Evolutionary conservation across 53 echinoderm and acorn worm species (phyloP), one percentile per base, ranked within the genome.

Genomic region (Astropecten irregularis): DNA sequence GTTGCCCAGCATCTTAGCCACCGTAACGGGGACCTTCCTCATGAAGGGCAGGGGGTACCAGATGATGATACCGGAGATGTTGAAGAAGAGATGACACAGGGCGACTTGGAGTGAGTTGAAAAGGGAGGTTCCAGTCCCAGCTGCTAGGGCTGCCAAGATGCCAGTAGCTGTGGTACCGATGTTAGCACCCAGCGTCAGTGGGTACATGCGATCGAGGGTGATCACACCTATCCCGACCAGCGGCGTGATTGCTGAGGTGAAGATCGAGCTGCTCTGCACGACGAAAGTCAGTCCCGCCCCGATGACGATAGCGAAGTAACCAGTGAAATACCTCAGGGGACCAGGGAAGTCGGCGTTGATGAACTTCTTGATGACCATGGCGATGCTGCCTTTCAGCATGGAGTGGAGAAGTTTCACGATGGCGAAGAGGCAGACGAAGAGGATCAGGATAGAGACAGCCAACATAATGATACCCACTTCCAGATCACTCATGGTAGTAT

Each of bases 401-500:
- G 97, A 94, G 77, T 97, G 89, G n/a, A 97, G 90, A 35, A 87
- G 71, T 66, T 97, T 97, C 92, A 97, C 94, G 55, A 97, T 97
- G 9, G 53, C 60, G 46, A 97, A 44, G 58, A 97, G 90, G 26
- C 97, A 97, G 66, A 90, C 58, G 71, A 87, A 89, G 44, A 97
- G 92, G 16, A 94, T 77, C 36, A 66, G 19, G 31, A 97, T 56
- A 2, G 97, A 87, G 4, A 74, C 85, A 35, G 88, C 76, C 16
- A 97, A 64, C 69, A 97, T 77, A 81, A 94, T 85, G 57, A 86
- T 15, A 0, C 97, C 97, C 26, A 83, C 90, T 0, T 36, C 72
- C 1, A 88, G 49, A 9, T 97, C 97, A 7, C 68, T 76, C 13
- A 97, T 68, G 2, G 69, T 72, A 16, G 91, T 74, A 46, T 71